phyloP scores from a whole-genome alignment of 2,888 invertebrate genomes.

The Coecobrya sp. region DNA sequence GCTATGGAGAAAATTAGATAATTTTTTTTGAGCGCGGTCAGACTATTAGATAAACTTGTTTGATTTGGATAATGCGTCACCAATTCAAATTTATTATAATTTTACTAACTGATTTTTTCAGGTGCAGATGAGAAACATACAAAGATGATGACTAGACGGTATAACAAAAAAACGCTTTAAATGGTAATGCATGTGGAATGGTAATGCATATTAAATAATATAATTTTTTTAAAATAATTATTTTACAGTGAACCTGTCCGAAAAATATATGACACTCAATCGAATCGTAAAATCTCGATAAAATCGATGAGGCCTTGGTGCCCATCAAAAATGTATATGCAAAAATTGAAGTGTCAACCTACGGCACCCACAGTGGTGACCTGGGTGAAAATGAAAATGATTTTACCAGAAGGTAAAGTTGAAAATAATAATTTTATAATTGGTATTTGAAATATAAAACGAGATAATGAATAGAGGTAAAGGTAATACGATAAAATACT shows the following conservation, averaged over 20 bases:
- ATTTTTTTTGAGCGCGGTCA: neutral
- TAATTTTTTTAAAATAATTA: too few relatives aligned
- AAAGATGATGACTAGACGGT: too few relatives aligned
- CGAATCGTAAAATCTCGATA: neutral
- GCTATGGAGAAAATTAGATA: neutral
- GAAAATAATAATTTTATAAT: neutral
- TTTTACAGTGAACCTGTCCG: too few relatives aligned
- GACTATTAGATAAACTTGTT: neutral
- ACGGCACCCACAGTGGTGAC: neutral
- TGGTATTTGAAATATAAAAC: too few relatives aligned
- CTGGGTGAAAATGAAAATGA: conserved; percentile 6
- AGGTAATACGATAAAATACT: neutral
- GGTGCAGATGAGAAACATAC: too few relatives aligned
- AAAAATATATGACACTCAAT: neutral
- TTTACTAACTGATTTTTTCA: too few relatives aligned
- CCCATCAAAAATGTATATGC: neutral
- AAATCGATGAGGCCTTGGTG: neutral
- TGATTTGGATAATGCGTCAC: too few relatives aligned
- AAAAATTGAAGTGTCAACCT: neutral
- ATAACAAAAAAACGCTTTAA: neutral
- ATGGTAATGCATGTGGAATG: neutral
- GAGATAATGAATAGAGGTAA: neutral
- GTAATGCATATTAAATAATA: neutral
- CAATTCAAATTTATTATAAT: too few relatives aligned
- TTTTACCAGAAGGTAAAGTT: conserved; percentile 14